phyloP scores from a whole-genome alignment of 1,140 invertebrate genomes.

The Orchestia grillus region DNA sequence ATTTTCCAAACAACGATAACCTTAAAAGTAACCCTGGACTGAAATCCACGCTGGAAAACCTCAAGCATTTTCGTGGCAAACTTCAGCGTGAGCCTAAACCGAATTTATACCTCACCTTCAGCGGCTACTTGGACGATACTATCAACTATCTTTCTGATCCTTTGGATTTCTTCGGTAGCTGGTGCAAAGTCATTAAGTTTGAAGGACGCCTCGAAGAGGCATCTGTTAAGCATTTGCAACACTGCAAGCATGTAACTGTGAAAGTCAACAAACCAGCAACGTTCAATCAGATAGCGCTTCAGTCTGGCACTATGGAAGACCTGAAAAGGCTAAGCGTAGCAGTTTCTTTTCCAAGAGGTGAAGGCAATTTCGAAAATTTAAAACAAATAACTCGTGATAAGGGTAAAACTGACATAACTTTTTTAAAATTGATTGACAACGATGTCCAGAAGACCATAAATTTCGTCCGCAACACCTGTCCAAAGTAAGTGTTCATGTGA shows the following conservation, averaged over 20 bases:
- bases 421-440: not conserved
- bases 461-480: not conserved
- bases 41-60: not conserved
- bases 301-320: not conserved
- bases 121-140: not conserved
- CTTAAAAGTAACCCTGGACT: not conserved
- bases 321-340: not conserved
- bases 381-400: not conserved
- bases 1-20: not conserved
- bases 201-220: not conserved
- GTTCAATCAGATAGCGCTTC: not conserved
- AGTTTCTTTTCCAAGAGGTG: too few species aligned
- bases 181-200: not conserved
- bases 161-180: not conserved
- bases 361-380: not conserved
- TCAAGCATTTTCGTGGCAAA: not conserved
- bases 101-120: not conserved
- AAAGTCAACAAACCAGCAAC: not conserved
- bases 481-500: not conserved
- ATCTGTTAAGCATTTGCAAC: not conserved
- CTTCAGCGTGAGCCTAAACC: not conserved
- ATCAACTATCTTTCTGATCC: not conserved
- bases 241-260: not conserved
- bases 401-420: not conserved
- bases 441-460: not conserved